Percentiles rank a stretch among this genome's conserved stretches.
These are phyloP conservation scores for Cephalopachus bancanus DNA, from an alignment of 2,797 vertebrate species.

Conservation along the genomic window DNA sequence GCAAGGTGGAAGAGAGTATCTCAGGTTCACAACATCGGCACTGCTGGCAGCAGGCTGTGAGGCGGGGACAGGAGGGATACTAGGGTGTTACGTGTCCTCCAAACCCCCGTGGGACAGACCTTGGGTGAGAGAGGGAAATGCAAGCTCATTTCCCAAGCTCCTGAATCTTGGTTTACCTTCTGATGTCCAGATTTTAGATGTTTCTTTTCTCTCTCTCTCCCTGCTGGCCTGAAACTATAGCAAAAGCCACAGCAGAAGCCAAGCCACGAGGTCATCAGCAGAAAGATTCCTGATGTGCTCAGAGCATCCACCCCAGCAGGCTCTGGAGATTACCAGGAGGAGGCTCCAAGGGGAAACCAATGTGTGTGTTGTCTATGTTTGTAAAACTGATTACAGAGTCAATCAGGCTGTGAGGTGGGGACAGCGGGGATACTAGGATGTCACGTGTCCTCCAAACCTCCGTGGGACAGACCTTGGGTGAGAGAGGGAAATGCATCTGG, in stretches of 20 bases:
- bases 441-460: neutral
- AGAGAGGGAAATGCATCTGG: neutral
- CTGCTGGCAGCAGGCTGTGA: neutral
- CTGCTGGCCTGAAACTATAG: neutral
- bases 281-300: neutral
- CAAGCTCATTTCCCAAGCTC: neutral
- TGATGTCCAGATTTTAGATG: neutral
- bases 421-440: neutral
- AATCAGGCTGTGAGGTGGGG: neutral
- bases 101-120: neutral
- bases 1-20: neutral
- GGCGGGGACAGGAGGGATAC: neutral
- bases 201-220: neutral
- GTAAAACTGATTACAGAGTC: neutral
- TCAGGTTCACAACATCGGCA: neutral
- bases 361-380: neutral
- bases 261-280: rapidly evolving
- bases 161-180: neutral
- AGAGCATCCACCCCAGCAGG: neutral
- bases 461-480: neutral
- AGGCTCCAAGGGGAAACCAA: neutral
- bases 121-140: neutral
- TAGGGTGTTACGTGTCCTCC: neutral
- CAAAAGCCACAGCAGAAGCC: neutral
- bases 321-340: neutral